A percentile compares a stretch with the other conserved stretches of the same genome.
phyloP scores from a whole-genome alignment of 2,113 vertebrate genomes.

The Grus americana region DNA sequence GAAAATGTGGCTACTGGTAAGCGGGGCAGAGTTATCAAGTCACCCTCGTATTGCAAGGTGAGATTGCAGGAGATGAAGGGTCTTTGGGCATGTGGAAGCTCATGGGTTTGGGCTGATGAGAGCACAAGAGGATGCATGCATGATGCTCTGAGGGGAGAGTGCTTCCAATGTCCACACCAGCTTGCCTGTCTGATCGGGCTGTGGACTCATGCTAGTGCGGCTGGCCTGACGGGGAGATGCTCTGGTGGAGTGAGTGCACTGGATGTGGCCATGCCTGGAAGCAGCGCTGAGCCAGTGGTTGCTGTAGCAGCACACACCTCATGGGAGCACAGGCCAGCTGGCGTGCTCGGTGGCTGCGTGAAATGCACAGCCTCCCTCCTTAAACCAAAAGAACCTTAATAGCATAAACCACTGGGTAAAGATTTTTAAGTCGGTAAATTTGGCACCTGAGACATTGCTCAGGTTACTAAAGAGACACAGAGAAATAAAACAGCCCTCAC shows the following conservation, averaged over 20 bases:
- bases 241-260: neutral
- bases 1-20: neutral
- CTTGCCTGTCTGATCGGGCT: neutral
- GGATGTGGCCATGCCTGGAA: neutral
- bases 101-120: neutral
- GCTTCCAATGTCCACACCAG: neutral
- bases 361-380: neutral
- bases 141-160: neutral
- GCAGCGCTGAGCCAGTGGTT: neutral
- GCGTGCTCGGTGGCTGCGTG: accelerated
- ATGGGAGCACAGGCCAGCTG: accelerated
- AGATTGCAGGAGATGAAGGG: neutral
- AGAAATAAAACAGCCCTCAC: neutral
- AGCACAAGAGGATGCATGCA: accelerated
- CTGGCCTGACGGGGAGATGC: too few relatives aligned
- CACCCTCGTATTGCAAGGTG: neutral
- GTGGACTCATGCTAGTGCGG: neutral
- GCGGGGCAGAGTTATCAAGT: neutral
- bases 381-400: neutral
- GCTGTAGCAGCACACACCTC: accelerated
- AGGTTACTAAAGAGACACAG: neutral
- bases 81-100: neutral
- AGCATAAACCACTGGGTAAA: neutral
- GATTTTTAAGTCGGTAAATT: neutral
- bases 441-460: neutral